phyloP scores from a whole-genome alignment of 2,113 vertebrate genomes.

The Python bivittatus region DNA sequence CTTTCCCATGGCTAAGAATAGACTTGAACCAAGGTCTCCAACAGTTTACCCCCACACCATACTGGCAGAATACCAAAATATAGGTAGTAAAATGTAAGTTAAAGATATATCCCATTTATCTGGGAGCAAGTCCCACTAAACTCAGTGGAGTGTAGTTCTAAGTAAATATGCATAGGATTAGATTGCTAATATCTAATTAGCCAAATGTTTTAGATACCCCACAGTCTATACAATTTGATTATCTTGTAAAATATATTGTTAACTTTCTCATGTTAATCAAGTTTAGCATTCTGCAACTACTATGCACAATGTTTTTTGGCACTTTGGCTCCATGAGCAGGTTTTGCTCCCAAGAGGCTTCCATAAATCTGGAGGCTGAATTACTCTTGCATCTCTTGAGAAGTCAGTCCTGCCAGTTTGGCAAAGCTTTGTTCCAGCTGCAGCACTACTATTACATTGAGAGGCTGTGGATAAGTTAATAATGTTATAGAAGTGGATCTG shows the following conservation, averaged over 20 bases:
- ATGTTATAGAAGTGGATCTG: constrained; percentile 43
- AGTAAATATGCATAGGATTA: background rate
- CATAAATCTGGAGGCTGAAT: constrained; percentile 46
- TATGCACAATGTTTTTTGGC: constrained; percentile 38
- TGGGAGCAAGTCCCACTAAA: background rate
- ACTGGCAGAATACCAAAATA: background rate
- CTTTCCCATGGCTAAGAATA: background rate
- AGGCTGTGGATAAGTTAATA: constrained; percentile 59
- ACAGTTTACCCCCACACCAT: background rate
- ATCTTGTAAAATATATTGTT: constrained; percentile 37
- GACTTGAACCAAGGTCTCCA: background rate
- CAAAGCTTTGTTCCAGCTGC: constrained; percentile 32
- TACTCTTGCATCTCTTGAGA: constrained; percentile 46
- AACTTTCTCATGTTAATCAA: constrained; percentile 34
- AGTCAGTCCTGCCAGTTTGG: constrained; percentile 51
- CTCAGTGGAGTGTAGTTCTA: background rate
- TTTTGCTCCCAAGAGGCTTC: constrained; percentile 60
- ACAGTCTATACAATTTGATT: constrained; percentile 5
- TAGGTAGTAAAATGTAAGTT: background rate
- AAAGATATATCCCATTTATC: background rate
- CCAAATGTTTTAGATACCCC: background rate
- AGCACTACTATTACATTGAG: constrained; percentile 26
- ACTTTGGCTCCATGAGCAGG: constrained; percentile 48
- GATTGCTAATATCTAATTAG: background rate
- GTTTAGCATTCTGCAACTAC: constrained; percentile 34